These are phyloP conservation scores for Onychomys leucogaster DNA, from an alignment of 2,797 vertebrate species.

Conservation along the genomic window DNA sequence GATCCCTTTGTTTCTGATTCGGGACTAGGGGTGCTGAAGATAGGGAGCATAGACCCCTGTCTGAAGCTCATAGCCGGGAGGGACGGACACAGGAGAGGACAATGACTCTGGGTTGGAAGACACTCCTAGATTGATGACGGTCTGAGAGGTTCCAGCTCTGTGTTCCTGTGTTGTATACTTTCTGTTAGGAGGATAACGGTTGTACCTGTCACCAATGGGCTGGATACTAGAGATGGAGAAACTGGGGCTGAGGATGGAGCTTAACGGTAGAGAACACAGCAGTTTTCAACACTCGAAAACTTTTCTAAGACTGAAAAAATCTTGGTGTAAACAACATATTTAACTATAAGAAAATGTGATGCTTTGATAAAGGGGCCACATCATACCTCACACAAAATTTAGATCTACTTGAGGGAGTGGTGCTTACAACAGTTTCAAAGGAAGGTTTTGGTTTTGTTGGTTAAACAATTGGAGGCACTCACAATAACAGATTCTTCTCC, in stretches of 20 bases:
- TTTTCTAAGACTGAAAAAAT: not conserved
- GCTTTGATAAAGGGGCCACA: not conserved
- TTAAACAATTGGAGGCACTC: not conserved
- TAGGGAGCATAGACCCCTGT: conserved; percentile 8
- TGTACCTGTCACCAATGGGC: not conserved
- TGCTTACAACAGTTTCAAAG: not conserved
- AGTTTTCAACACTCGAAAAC: not conserved
- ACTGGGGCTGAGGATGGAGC: not conserved
- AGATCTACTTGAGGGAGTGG: not conserved
- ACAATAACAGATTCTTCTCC: not conserved
- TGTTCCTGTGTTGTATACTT: not conserved
- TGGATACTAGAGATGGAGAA: not conserved
- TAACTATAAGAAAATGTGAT: not conserved
- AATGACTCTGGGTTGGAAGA: not conserved
- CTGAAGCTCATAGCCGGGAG: not conserved
- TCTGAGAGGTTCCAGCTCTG: not conserved
- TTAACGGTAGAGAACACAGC: not conserved
- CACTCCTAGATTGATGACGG: not conserved
- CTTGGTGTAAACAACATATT: conserved; percentile 9
- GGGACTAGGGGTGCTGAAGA: not conserved
- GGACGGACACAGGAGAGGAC: not conserved
- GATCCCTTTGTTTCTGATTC: conserved; percentile 5
- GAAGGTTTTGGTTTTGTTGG: not conserved
- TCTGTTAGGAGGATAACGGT: not conserved
- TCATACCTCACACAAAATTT: conserved; percentile 4